Percentiles rank a stretch among this genome's conserved stretches.
phyloP scores from a whole-genome alignment of 2,113 vertebrate species.

The Pluvianellus socialis region DNA sequence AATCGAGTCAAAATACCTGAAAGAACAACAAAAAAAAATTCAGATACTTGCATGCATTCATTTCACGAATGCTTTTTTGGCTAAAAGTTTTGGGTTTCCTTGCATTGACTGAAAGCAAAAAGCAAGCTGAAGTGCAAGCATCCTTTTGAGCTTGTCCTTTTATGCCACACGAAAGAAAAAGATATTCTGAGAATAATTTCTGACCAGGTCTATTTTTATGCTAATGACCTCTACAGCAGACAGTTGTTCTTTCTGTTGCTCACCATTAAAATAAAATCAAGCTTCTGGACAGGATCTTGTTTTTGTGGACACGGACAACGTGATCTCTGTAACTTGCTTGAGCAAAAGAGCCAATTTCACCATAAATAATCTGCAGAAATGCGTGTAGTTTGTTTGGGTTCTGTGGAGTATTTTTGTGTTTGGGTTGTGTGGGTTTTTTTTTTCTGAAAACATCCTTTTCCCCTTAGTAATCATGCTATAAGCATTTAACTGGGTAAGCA shows the following conservation, averaged over 20 bases:
- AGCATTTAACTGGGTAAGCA: conserved; percentile 8
- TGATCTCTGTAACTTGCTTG: background rate
- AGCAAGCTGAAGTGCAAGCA: background rate
- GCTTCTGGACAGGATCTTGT: background rate
- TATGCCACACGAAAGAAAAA: background rate
- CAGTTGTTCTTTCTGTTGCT: background rate
- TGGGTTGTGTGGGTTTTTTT: background rate
- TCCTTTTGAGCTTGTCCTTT: background rate
- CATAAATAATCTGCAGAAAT: conserved; percentile 16
- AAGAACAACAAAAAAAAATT: background rate
- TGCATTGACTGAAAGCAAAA: background rate
- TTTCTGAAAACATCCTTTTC: background rate
- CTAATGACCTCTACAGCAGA: background rate
- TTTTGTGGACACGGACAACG: background rate
- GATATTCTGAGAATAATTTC: background rate
- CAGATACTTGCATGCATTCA: background rate
- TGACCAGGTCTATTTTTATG: background rate
- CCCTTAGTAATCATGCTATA: background rate
- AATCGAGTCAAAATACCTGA: background rate
- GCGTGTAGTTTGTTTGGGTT: background rate
- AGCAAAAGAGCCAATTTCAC: background rate
- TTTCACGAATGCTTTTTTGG: background rate
- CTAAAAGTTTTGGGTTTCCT: background rate
- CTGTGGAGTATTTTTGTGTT: conserved; percentile 1
- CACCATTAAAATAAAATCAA: background rate